Conservation (phyloP, 2,113 vertebrate species). For the Podocnemis expansa region DNA sequence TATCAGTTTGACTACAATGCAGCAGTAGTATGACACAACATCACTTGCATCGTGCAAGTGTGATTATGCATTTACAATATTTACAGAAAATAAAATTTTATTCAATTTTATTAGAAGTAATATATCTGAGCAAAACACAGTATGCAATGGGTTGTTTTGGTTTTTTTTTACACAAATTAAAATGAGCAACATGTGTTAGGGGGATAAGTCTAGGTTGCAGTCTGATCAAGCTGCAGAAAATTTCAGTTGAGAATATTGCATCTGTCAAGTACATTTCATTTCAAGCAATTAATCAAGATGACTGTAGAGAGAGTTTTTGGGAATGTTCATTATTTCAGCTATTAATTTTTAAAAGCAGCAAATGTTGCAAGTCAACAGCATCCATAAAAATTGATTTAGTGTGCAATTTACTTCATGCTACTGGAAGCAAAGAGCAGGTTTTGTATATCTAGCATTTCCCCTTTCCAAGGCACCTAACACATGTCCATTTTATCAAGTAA, state of each 20-base stretch:
- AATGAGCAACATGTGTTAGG: neutral
- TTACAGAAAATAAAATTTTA: constrained; percentile 70
- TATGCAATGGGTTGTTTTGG: neutral
- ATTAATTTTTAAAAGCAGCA: constrained; percentile 84
- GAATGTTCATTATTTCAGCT: constrained; percentile 83
- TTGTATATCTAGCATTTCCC: constrained; percentile 31
- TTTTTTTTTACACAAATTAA: constrained; percentile 55
- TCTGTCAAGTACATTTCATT: constrained; percentile 75
- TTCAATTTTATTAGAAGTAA: constrained; percentile 54
- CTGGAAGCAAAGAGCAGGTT: constrained; percentile 58
- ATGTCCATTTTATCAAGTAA: constrained; percentile 63
- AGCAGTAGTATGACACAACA: constrained; percentile 69
- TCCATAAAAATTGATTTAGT: constrained; percentile 82
- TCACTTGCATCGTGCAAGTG: constrained; percentile 33
- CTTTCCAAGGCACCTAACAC: constrained; percentile 12
- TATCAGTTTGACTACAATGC: constrained; percentile 65
- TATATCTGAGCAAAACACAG: constrained; percentile 17
- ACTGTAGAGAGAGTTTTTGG: constrained; percentile 67
- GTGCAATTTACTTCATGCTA: constrained; percentile 73
- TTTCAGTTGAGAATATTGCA: constrained; percentile 69
- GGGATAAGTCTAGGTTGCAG: constrained; percentile 24
- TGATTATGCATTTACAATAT: constrained; percentile 56
- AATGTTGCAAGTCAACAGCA: constrained; percentile 81
- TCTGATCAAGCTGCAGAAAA: constrained; percentile 46
- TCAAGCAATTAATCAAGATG: constrained; percentile 79